Conservation (phyloP, 1,140 invertebrate species). For the Frieseomelitta varia region DNA sequence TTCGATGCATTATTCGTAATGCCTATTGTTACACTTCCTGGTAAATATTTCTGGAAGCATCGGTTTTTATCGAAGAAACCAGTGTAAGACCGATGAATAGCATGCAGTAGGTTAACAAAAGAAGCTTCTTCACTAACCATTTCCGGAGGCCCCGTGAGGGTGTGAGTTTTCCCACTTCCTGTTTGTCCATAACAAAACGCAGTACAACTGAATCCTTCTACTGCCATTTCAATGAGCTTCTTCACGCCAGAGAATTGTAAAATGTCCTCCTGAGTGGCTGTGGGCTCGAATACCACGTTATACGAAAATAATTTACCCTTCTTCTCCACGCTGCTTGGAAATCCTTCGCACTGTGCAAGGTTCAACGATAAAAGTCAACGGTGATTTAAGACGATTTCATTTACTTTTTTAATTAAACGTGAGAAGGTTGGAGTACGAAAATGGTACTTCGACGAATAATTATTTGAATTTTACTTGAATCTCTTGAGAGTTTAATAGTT, state of each 20-base stretch:
- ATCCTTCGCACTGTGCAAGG: background rate
- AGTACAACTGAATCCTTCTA: constrained; percentile 96
- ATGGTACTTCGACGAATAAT: background rate
- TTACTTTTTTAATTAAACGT: background rate
- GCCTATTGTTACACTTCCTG: background rate
- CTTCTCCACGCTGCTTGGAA: constrained; percentile 80
- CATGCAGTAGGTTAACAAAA: too few species aligned
- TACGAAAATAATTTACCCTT: constrained; percentile 92
- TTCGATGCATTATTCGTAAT: constrained; percentile 62
- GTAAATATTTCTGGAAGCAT: background rate
- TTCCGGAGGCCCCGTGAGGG: constrained; percentile 94
- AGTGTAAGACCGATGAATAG: background rate
- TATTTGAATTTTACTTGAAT: background rate
- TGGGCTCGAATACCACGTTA: constrained; percentile 94
- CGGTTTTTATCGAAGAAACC: background rate
- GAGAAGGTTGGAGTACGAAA: background rate
- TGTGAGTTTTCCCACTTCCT: constrained; percentile 97
- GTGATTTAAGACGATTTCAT: background rate
- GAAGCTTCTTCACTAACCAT: constrained; percentile 83
- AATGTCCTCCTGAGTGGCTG: constrained; percentile 91
- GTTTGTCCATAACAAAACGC: constrained; percentile 98
- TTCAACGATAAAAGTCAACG: background rate
- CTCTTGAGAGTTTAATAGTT: too few species aligned
- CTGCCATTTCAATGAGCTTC: constrained; percentile 94
- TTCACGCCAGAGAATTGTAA: constrained; percentile 92